These are phyloP conservation scores for Dreissena polymorpha DNA, from an alignment of 1,140 invertebrate genomes.

Conservation along the genomic window DNA sequence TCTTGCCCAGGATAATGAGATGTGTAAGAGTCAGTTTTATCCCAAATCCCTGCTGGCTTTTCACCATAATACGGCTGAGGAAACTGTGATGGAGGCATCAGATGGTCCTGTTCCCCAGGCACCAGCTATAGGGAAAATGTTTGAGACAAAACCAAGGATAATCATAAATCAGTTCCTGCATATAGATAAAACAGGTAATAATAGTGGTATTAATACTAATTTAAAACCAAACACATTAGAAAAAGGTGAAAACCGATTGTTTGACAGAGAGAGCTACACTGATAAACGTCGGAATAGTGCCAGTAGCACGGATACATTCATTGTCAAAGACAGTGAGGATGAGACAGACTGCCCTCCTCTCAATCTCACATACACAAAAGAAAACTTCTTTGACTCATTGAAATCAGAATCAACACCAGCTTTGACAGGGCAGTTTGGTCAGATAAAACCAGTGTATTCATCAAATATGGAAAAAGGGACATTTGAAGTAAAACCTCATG, in stretches of 20 bases:
- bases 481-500: not conserved
- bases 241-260: no score
- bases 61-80: not conserved
- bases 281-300: constrained; percentile 37
- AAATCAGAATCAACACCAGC: not conserved
- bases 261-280: not conserved
- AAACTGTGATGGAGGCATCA: not conserved
- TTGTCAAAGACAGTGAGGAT: constrained; percentile 71
- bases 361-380: not conserved
- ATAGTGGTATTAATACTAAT: no score
- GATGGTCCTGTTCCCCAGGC: constrained; percentile 26
- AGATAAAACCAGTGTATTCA: no score
- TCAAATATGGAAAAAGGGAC: not conserved
- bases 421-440: no score
- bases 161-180: not conserved
- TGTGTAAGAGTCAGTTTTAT: constrained; percentile 64
- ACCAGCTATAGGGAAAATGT: constrained; percentile 37
- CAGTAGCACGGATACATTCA: constrained; percentile 74
- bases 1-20: constrained; percentile 74
- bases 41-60: constrained; percentile 28
- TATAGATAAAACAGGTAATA: no score
- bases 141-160: not conserved
- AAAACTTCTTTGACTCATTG: not conserved
- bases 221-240: no score
- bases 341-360: constrained; percentile 33